Conservation (phyloP, 2,113 vertebrate genomes). For the Nothoprocta perdicaria region DNA sequence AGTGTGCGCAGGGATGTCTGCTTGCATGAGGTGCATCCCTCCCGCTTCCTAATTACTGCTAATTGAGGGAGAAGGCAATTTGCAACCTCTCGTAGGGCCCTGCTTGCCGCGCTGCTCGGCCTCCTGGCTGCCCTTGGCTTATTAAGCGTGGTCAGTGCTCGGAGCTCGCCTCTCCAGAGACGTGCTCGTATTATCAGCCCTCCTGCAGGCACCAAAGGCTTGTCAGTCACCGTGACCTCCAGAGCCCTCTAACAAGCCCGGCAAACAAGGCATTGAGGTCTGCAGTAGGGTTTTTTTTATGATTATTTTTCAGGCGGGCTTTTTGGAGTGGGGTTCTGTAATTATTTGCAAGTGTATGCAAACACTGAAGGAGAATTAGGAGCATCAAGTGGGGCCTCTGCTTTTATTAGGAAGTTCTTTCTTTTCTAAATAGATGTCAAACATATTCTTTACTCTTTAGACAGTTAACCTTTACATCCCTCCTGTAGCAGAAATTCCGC, state of each 20-base stretch:
- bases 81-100: slow-evolving; percentile 43
- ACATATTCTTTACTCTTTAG: slow-evolving; percentile 79
- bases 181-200: slow-evolving; percentile 69
- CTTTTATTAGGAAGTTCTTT: slow-evolving; percentile 79
- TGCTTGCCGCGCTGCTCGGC: slow-evolving; percentile 64
- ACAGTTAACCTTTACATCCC: slow-evolving; percentile 82
- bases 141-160: slow-evolving; percentile 63
- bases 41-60: slow-evolving; percentile 66
- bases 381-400: slow-evolving; percentile 75
- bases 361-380: slow-evolving; percentile 78
- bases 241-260: slow-evolving; percentile 67
- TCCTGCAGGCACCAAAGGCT: slow-evolving; percentile 68
- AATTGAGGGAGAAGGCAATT: slow-evolving; percentile 72
- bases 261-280: slow-evolving; percentile 75
- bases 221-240: slow-evolving; percentile 81
- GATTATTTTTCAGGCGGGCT: slow-evolving; percentile 52
- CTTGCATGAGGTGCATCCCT: not conserved
- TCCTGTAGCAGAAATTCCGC: slow-evolving; percentile 72
- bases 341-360: slow-evolving; percentile 80
- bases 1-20: not conserved
- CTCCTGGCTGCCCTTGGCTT: slow-evolving; percentile 53
- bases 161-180: slow-evolving; percentile 48
- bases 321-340: slow-evolving; percentile 73
- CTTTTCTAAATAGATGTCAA: slow-evolving; percentile 79
- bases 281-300: slow-evolving; percentile 41